These are phyloP conservation scores for Caenorhabditis plicata DNA, from an alignment of 2,888 invertebrate genomes.

Conservation along the genomic window DNA sequence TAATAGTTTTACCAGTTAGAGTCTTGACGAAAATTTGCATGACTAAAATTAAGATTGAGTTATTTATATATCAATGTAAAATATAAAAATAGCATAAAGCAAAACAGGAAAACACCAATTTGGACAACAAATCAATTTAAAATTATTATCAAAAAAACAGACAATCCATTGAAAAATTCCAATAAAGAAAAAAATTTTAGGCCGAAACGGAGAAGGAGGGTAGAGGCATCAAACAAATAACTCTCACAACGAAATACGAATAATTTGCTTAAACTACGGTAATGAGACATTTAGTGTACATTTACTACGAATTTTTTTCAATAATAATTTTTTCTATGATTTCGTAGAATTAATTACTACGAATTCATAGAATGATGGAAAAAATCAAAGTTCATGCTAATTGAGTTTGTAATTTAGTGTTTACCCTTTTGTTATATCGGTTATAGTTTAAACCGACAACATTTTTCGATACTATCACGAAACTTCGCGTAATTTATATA, in stretches of 20 bases:
- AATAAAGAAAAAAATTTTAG: constrained; percentile 15
- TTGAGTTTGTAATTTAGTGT: no score
- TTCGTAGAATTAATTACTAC: no score
- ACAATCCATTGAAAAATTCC: constrained; percentile 1
- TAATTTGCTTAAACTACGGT: constrained; percentile 10
- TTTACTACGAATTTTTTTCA: no score
- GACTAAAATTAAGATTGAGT: constrained; percentile 28
- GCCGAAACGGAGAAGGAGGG: constrained; percentile 1
- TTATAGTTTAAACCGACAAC: no score
- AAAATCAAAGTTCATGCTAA: no score
- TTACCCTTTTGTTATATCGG: no score
- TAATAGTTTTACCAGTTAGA: constrained; percentile 85
- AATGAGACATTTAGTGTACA: no score
- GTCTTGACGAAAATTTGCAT: constrained; percentile 93
- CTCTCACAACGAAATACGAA: constrained; percentile 17
- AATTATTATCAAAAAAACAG: constrained; percentile 5
- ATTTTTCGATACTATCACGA: no score
- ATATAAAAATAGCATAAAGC: constrained; percentile 8
- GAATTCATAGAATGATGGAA: no score
- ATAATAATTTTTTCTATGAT: no score
- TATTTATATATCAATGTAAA: constrained; percentile 1
- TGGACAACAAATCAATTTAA: not conserved
- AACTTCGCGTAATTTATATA: no score
- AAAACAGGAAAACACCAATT: not conserved
- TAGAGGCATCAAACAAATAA: not conserved